Evolutionary conservation across 2,888 invertebrate species (phyloP).

Genomic region (Eupeodes luniger): DNA sequence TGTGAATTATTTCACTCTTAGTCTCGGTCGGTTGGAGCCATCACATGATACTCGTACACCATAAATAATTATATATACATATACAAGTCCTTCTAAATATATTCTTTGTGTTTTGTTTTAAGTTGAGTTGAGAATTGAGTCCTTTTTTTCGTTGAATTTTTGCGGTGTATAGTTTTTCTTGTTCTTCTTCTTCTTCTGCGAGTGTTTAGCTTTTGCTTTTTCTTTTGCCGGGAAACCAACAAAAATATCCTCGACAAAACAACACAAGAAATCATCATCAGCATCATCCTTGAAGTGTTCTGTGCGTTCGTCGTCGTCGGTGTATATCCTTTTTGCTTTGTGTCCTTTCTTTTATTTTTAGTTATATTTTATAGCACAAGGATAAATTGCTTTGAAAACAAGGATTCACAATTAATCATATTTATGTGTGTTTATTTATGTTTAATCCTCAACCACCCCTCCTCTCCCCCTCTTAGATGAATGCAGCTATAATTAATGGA

Average conservation of each 20-base stretch:
- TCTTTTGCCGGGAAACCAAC: slow-evolving; percentile 52
- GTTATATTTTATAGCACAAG: slow-evolving; percentile 30
- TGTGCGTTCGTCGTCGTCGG: slow-evolving; percentile 25
- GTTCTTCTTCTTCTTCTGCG: background rate
- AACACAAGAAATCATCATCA: slow-evolving; percentile 42
- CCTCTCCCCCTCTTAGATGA: slow-evolving; percentile 38
- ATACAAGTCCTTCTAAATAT: background rate
- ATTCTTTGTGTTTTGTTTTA: background rate
- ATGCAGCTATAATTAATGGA: slow-evolving; percentile 66
- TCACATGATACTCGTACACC: slow-evolving; percentile 30
- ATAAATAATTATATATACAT: slow-evolving; percentile 25
- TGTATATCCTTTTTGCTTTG: slow-evolving; percentile 24
- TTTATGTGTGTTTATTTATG: slow-evolving; percentile 2
- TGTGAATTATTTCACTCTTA: slow-evolving; percentile 74
- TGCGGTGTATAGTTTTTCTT: slow-evolving; percentile 45
- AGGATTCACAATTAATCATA: slow-evolving; percentile 58
- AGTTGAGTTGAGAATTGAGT: slow-evolving; percentile 4
- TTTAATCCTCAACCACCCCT: no score
- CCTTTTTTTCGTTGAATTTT: background rate
- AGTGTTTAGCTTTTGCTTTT: slow-evolving; percentile 70
- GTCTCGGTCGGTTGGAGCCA: slow-evolving; percentile 64
- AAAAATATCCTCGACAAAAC: slow-evolving; percentile 61
- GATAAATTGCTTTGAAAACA: slow-evolving; percentile 57
- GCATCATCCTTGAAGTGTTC: slow-evolving; percentile 66
- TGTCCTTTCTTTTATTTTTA: slow-evolving; percentile 12